Conservation (phyloP, 2,888 invertebrate genomes). For the Gastrophysa polygoni region DNA sequence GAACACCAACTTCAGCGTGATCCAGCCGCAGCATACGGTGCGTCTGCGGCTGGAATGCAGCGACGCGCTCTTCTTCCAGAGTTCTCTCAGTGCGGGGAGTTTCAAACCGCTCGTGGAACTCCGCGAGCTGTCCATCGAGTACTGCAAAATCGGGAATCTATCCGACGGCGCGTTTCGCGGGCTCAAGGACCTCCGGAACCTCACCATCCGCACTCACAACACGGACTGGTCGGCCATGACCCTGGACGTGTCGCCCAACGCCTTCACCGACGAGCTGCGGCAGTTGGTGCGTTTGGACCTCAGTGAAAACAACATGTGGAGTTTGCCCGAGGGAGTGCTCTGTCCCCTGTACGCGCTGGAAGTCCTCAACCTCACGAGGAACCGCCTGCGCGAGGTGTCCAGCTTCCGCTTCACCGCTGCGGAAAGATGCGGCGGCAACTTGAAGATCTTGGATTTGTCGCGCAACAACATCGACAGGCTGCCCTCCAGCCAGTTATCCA, state of each 20-base stretch:
- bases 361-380: slow-evolving; percentile 79
- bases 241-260: slow-evolving; percentile 74
- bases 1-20: slow-evolving; percentile 82
- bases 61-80: slow-evolving; percentile 80
- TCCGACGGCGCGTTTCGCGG: slow-evolving; percentile 84
- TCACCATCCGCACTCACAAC: slow-evolving; percentile 83
- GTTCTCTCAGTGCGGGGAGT: slow-evolving; percentile 77
- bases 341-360: slow-evolving; percentile 78
- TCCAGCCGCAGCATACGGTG: slow-evolving; percentile 81
- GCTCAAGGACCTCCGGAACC: slow-evolving; percentile 75
- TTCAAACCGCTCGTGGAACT: slow-evolving; percentile 77
- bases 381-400: slow-evolving; percentile 76
- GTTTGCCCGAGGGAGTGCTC: slow-evolving; percentile 75
- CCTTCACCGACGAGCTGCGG: slow-evolving; percentile 75
- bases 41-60: slow-evolving; percentile 78
- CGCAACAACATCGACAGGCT: slow-evolving; percentile 79
- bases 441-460: slow-evolving; percentile 75
- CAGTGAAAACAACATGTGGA: slow-evolving; percentile 82
- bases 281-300: slow-evolving; percentile 76
- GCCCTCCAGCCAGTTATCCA: slow-evolving; percentile 74
- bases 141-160: slow-evolving; percentile 82
- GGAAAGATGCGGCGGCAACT: slow-evolving; percentile 72
- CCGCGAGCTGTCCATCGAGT: slow-evolving; percentile 78
- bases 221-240: slow-evolving; percentile 84
- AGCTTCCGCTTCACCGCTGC: slow-evolving; percentile 70